phyloP scores from a whole-genome alignment of 2,888 invertebrate genomes.

The Acanthopleura granulata region DNA sequence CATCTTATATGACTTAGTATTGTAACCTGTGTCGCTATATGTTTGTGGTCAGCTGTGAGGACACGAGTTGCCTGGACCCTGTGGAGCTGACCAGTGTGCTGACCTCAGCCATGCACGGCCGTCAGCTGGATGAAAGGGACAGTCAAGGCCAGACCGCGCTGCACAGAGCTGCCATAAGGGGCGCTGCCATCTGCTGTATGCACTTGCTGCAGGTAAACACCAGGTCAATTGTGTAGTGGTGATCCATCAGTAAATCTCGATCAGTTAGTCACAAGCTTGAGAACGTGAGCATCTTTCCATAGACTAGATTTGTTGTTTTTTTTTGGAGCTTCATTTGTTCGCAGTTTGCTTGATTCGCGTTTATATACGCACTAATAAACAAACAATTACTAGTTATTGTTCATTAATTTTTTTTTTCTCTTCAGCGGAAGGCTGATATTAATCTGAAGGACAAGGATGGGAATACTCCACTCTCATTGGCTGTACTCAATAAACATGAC shows the following conservation, averaged over 20 bases:
- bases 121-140: conserved; percentile 64
- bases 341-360: too few species aligned
- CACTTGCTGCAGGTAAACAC: conserved; percentile 65
- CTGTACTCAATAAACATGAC: conserved; percentile 69
- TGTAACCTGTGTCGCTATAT: too few species aligned
- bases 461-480: conserved; percentile 71
- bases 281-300: too few species aligned
- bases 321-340: too few species aligned
- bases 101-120: conserved; percentile 65
- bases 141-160: conserved; percentile 67
- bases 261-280: too few species aligned
- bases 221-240: not conserved
- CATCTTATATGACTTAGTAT: too few species aligned
- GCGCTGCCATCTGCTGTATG: conserved; percentile 71
- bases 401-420: conserved; percentile 26
- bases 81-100: conserved; percentile 70
- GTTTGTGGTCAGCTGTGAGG: conserved; percentile 30
- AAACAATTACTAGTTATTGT: too few species aligned
- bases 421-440: conserved; percentile 61
- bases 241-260: too few species aligned
- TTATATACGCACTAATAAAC: too few species aligned
- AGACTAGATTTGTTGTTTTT: too few species aligned
- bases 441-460: conserved; percentile 67
- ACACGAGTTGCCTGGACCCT: conserved; percentile 64
- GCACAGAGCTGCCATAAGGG: conserved; percentile 70